Conservation (phyloP, 2,888 invertebrate species). For the Agrotis exclamationis region DNA sequence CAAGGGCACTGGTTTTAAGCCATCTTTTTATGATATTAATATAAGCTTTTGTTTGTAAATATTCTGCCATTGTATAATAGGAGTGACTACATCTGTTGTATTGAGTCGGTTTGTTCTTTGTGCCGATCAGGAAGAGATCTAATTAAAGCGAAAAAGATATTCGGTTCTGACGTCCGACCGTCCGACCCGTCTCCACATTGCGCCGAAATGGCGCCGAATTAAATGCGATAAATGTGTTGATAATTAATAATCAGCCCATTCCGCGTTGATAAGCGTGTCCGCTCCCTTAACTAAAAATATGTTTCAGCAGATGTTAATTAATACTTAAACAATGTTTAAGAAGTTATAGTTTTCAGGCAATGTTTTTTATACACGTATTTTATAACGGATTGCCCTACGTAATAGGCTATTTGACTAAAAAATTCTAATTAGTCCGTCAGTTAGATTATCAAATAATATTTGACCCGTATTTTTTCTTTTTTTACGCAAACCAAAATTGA, state of each 20-base stretch:
- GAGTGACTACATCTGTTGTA: neutral
- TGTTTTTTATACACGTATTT: neutral
- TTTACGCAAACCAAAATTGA: no score
- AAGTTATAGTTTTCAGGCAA: conserved; percentile 5
- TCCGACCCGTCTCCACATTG: neutral
- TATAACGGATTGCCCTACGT: neutral
- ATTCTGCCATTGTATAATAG: neutral
- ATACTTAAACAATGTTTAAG: neutral
- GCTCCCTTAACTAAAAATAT: neutral
- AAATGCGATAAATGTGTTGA: neutral
- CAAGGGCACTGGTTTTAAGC: conserved; percentile 24
- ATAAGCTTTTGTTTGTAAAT: neutral
- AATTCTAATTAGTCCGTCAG: no score
- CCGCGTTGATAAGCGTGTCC: neutral
- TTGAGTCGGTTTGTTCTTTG: neutral
- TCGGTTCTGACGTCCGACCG: no score
- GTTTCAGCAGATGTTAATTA: neutral
- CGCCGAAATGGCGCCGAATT: neutral
- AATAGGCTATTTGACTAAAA: no score
- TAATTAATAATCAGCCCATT: neutral
- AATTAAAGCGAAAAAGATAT: neutral
- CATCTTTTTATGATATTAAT: conserved; percentile 1
- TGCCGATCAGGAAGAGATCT: neutral
- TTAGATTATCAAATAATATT: no score
- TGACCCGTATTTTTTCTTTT: no score